phyloP scores from a whole-genome alignment of 2,113 vertebrate species.

The Nannospalax galili region DNA sequence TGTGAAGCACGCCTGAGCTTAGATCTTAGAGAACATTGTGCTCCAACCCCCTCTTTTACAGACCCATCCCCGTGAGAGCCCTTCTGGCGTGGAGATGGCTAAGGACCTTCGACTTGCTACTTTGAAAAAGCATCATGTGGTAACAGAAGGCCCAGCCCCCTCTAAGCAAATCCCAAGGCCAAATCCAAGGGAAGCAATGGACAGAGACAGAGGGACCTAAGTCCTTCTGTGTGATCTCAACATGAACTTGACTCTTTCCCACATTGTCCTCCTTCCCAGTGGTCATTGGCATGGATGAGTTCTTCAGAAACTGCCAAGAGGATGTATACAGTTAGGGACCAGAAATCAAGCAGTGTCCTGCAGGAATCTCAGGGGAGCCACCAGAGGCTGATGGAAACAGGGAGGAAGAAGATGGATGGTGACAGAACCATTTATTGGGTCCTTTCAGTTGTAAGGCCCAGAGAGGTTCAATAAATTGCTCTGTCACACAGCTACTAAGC shows the following conservation, averaged over 20 bases:
- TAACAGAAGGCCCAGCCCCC: background rate
- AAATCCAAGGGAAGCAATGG: background rate
- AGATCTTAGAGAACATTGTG: constrained; percentile 54
- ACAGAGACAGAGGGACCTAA: background rate
- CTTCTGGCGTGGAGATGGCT: constrained; percentile 17
- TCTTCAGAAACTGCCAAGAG: background rate
- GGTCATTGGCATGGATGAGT: background rate
- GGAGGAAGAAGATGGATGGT: background rate
- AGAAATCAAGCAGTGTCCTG: background rate
- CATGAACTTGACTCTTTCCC: background rate
- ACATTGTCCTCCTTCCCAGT: background rate
- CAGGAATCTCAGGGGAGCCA: background rate
- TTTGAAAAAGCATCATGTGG: background rate
- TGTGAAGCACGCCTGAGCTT: background rate
- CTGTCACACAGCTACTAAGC: background rate
- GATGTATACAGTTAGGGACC: background rate
- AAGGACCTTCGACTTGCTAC: background rate
- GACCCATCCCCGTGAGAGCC: background rate
- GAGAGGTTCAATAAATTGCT: background rate
- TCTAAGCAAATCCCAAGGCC: background rate
- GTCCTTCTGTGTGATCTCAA: background rate
- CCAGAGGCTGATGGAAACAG: background rate
- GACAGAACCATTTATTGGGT: background rate
- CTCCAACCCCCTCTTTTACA: background rate
- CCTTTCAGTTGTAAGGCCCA: background rate